Base-by-base conservation (phyloP, 53 echinoderm and acorn worm genomes). In the Patiria pectinifera region DNA sequence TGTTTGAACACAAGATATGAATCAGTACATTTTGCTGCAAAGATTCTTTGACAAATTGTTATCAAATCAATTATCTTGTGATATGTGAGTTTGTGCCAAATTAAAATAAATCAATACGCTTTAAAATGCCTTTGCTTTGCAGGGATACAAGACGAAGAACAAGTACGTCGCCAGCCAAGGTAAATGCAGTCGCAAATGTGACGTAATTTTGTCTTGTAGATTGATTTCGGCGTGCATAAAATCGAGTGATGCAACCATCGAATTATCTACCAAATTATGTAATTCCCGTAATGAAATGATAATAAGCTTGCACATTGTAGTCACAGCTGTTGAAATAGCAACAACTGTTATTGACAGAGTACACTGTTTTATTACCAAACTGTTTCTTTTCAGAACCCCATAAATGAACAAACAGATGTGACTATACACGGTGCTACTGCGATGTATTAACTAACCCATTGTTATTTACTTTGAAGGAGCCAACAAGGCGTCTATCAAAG, bases 401-500 rank as follows among this genome's bases (percentile, higher is more conserved):
- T 4, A 70, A 11, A 35, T 35, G 35, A 35, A 35, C 35, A 35
- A 35, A 35, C 35, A 35, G 35, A 35, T 35, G 35, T 35, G 35
- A 35, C 35, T 35, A 35, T 35, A 35, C 35, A 35, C 1, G 35
- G 35, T 35, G 9, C 16, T 74, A 74, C 24, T 74, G 22, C 8
- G 2, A 53, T 35, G 35, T 35, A 35, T 35, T 35, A 35, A 35
- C 35, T 35, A 35, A 35, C 35, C 35, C 35, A 35, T 35, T 35
- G 35, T 35, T 35, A 53, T 53, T 53, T 53, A 53, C 21, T 85
- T 70, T 85, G 87, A 93, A 95, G 95, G 94, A 4, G 93, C 95
- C 43, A 96, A 96, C 69, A 89, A 85, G 11, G 95, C 94, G 13
- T 95, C 95, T 23, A 44, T 95, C 18, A 90, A 95, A 66, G 96